Evolutionary conservation across 2,888 invertebrate species (phyloP).

Genomic region (Napeogenes inachia): DNA sequence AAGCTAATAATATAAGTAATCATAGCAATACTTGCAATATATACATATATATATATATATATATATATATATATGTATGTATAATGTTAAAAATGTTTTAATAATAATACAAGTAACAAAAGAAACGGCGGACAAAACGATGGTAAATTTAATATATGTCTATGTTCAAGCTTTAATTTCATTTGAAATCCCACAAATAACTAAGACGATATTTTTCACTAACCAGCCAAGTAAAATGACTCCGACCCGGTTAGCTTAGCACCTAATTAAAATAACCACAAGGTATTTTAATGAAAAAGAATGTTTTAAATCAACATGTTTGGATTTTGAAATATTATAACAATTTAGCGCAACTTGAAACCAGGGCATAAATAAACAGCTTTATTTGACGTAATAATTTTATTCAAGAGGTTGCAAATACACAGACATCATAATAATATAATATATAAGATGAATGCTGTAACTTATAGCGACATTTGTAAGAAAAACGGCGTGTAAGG

Average conservation of each 20-base stretch:
- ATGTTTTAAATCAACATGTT: not conserved
- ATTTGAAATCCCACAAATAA: not conserved
- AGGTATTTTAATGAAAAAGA: slow-evolving; percentile 2
- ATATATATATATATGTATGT: too few species aligned
- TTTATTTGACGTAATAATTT: slow-evolving; percentile 18
- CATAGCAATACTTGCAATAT: too few species aligned
- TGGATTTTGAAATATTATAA: slow-evolving; percentile 6
- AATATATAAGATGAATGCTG: not conserved
- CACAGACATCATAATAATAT: not conserved
- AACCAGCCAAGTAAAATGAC: not conserved
- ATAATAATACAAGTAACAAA: too few species aligned
- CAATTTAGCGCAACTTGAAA: slow-evolving; percentile 1
- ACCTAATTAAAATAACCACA: slow-evolving; percentile 4
- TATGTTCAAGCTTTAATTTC: not conserved
- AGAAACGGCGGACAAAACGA: not conserved
- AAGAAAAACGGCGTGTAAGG: slow-evolving; percentile 12
- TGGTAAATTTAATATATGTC: not conserved
- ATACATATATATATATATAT: too few species aligned
- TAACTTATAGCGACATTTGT: not conserved
- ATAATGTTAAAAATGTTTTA: too few species aligned
- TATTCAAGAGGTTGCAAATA: slow-evolving; percentile 9
- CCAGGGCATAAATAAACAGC: slow-evolving; percentile 4
- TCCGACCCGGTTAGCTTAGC: slow-evolving; percentile 4
- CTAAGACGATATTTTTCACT: not conserved
- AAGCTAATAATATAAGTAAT: too few species aligned